Evolutionary conservation across 2,113 vertebrate species (phyloP).

Genomic region (Lates calcarifer): DNA sequence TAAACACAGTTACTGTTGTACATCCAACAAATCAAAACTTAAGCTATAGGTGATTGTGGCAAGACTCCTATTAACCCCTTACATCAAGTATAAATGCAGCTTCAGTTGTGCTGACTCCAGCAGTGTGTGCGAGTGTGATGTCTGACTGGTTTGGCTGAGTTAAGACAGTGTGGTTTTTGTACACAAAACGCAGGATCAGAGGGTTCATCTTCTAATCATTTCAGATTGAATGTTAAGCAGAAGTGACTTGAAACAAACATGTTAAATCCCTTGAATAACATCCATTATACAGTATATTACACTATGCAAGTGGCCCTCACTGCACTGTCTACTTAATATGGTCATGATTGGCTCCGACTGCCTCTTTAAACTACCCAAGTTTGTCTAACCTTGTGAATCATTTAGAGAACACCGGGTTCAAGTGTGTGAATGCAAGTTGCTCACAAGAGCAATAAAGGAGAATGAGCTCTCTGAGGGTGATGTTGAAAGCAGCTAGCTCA

Average conservation of each 20-base stretch:
- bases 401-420: conserved; percentile 2
- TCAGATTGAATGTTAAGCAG: background rate
- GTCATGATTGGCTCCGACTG: conserved; percentile 14
- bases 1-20: no score
- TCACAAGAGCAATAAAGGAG: conserved; percentile 3
- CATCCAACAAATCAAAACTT: background rate
- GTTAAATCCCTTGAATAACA: conserved; percentile 6
- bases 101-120: background rate
- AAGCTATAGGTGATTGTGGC: no score
- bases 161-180: no score
- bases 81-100: background rate
- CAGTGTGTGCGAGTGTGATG: background rate
- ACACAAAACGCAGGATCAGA: no score
- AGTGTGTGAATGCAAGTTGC: conserved; percentile 17
- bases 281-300: background rate
- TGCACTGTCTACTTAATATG: background rate
- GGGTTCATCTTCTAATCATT: background rate
- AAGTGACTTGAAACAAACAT: conserved; percentile 4
- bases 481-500: background rate
- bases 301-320: background rate
- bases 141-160: background rate
- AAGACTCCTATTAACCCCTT: background rate
- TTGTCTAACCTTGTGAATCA: conserved; percentile 41
- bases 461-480: background rate
- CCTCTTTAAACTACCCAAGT: conserved; percentile 16